Evolutionary conservation across 2,888 invertebrate species (phyloP).

Genomic region (Melieria picta): DNA sequence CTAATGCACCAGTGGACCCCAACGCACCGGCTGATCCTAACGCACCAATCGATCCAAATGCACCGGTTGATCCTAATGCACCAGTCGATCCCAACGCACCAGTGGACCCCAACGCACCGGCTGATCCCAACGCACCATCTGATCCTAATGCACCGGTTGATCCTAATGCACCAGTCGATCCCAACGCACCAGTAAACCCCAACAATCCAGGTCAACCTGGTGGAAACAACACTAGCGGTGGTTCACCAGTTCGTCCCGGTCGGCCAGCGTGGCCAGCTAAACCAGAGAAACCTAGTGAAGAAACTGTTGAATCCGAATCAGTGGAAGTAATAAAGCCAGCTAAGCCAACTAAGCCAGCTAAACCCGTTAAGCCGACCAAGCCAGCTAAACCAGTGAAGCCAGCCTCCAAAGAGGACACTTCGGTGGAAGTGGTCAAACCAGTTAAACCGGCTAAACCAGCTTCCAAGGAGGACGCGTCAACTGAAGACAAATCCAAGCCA

Average conservation of each 20-base stretch:
- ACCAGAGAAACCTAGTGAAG: slow-evolving; percentile 28
- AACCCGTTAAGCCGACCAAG: slow-evolving; percentile 32
- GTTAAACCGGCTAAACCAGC: slow-evolving; percentile 28
- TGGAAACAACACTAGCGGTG: slow-evolving; percentile 12
- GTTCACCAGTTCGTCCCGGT: slow-evolving; percentile 34
- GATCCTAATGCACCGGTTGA: slow-evolving; percentile 29
- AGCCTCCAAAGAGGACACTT: not conserved
- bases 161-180: slow-evolving; percentile 35
- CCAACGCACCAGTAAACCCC: slow-evolving; percentile 24
- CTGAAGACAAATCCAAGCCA: slow-evolving; percentile 41
- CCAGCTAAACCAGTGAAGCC: slow-evolving; percentile 29
- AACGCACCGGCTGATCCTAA: slow-evolving; percentile 31
- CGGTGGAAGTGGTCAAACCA: slow-evolving; percentile 41
- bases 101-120: slow-evolving; percentile 22
- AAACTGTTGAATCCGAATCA: slow-evolving; percentile 29
- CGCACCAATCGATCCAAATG: slow-evolving; percentile 29
- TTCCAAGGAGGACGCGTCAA: slow-evolving; percentile 36
- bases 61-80: slow-evolving; percentile 24
- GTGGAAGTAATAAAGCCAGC: slow-evolving; percentile 37
- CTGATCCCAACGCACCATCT: slow-evolving; percentile 30
- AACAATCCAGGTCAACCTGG: slow-evolving; percentile 22
- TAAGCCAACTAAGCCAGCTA: slow-evolving; percentile 24
- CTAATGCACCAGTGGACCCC: slow-evolving; percentile 26
- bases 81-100: slow-evolving; percentile 27
- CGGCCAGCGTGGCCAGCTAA: slow-evolving; percentile 31